Base-by-base conservation (phyloP, 2,888 invertebrate genomes). In the Drosophila paranaensis region DNA sequence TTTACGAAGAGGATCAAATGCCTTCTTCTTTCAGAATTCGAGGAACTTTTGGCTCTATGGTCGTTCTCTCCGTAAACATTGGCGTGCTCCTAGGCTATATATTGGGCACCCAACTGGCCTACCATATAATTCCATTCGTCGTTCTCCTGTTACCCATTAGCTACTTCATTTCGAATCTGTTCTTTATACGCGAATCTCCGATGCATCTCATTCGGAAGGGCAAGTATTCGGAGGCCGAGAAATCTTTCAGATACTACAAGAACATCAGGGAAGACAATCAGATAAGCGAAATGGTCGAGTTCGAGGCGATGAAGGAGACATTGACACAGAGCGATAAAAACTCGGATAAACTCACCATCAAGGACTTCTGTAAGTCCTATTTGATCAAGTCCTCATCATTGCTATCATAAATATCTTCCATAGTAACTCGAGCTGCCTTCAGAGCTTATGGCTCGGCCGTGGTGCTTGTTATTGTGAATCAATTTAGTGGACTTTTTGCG, bases 11-110 rank as follows among this genome's bases (percentile, higher is more conserved):
- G 13, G 8, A 14, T 14, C 3, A 6, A 46, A 27, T 16, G 6
- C 20, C 10, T 16, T 1, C 25, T 30, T 33, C 33, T 82, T 77
- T 1, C 54, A 92, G 92, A 39, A 89, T 92, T 50, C 92, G 93
- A 8, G 92, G 92, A 2, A 88, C 90, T 2, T 78, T 93, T 3
- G 83, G 90, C 0, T 79, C 92, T 6, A 81, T 92, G 77, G 79
- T 91, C 0, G 87, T 90, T 77, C 71, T 92, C 11, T 81, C 90
- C 8, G 74, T 92, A 2, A 92, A 92, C 54, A 66, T 85, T 37
- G 93, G 92, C 13, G 66, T 91, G 13, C 74, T 92, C 0, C 40
- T 85, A 2, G 92, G 91, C n/a, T 91, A 81, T 25, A 90, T 91
- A n/a, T 48, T 90, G 45, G 83, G 90, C 45, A 81, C 91, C 0